Percentiles rank a stretch among this genome's conserved stretches.
Evolutionary conservation across 2,113 vertebrate genomes (phyloP).

Genomic region (Miniopterus natalensis): DNA sequence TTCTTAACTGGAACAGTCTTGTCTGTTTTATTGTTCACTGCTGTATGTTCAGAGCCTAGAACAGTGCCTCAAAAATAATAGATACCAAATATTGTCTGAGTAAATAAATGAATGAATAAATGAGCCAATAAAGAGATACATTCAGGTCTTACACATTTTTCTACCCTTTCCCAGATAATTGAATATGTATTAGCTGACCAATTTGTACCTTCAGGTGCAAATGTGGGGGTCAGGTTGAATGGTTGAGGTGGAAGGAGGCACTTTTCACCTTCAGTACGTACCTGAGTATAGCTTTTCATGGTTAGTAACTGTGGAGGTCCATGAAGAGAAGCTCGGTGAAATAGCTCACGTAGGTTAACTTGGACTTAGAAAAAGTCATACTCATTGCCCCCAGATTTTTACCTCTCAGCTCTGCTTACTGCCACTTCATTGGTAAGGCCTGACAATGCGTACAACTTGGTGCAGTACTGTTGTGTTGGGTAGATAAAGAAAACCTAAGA

Average conservation of each 20-base stretch:
- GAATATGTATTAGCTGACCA: background rate
- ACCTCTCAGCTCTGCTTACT: background rate
- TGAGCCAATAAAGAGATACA: background rate
- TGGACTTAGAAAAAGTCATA: conserved; percentile 14
- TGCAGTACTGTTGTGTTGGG: background rate
- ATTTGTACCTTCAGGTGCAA: background rate
- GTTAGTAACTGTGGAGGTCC: background rate
- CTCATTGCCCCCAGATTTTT: background rate
- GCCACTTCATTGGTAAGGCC: background rate
- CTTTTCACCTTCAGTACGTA: background rate
- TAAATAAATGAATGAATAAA: background rate
- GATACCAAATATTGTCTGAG: background rate
- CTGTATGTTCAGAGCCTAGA: background rate
- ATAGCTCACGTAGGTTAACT: background rate
- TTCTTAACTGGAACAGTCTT: background rate
- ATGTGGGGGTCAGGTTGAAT: background rate
- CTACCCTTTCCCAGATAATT: background rate
- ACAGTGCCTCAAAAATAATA: background rate
- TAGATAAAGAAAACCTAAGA: background rate
- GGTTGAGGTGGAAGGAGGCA: background rate
- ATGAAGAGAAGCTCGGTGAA: background rate
- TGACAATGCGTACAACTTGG: background rate
- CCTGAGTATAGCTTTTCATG: background rate
- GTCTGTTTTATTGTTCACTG: background rate
- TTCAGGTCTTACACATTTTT: conserved; percentile 3